Conservation (phyloP, 2,888 invertebrate species). For the Epinotia demarniana region DNA sequence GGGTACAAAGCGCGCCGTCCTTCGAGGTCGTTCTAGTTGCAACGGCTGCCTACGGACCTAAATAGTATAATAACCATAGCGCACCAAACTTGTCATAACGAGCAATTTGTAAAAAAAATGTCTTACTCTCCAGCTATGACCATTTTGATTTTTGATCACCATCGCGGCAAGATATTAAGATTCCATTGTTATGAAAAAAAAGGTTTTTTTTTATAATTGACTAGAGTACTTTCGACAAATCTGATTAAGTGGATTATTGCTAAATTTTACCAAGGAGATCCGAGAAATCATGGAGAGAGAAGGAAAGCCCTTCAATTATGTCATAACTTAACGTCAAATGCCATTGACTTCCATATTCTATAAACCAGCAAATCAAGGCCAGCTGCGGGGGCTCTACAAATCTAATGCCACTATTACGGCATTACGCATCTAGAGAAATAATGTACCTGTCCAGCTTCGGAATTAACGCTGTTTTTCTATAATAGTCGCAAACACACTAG, state of each 20-base stretch:
- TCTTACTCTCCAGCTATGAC: background rate
- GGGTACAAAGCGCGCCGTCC: constrained; percentile 60
- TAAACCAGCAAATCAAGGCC: constrained; percentile 25
- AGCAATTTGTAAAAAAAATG: background rate
- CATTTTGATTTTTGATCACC: background rate
- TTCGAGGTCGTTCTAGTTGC: constrained; percentile 76
- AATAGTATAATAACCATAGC: constrained; percentile 29
- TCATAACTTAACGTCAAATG: constrained; percentile 5
- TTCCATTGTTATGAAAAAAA: background rate
- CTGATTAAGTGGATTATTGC: too few relatives aligned
- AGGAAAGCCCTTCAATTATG: background rate
- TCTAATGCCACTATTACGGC: constrained; percentile 26
- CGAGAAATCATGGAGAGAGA: background rate
- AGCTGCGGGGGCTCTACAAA: constrained; percentile 5
- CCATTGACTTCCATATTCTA: constrained; percentile 26
- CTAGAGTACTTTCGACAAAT: too few relatives aligned
- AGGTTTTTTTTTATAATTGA: background rate
- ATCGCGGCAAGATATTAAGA: background rate
- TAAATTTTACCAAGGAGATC: background rate
- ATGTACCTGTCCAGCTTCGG: constrained; percentile 27
- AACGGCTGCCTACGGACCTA: constrained; percentile 48
- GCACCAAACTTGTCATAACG: background rate
- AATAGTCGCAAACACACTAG: constrained; percentile 36
- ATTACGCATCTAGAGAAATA: constrained; percentile 10
- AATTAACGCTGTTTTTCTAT: constrained; percentile 42